A percentile compares a stretch with the other conserved stretches of the same genome.
Evolutionary conservation across 2,113 vertebrate species (phyloP).

Genomic region (Serilophus lunatus): DNA sequence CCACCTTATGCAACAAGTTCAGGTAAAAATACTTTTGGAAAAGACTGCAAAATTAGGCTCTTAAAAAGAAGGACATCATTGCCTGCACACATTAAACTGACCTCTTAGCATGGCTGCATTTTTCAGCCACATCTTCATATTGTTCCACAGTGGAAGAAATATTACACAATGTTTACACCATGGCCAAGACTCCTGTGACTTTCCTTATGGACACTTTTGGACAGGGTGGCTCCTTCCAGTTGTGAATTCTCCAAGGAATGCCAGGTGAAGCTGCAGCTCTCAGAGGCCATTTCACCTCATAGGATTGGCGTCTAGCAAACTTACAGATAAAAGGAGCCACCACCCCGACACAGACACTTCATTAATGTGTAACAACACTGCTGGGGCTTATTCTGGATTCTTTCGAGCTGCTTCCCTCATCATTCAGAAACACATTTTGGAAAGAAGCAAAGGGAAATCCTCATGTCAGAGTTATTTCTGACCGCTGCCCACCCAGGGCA

Average conservation of each 20-base stretch:
- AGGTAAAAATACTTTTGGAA: background rate
- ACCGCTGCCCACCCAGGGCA: accelerated
- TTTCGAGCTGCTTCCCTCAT: background rate
- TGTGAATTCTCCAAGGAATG: background rate
- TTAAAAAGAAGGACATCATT: background rate
- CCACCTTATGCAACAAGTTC: background rate
- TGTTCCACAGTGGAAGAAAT: background rate
- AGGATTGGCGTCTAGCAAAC: accelerated
- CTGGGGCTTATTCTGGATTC: background rate
- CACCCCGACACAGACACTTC: background rate
- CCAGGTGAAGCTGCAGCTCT: background rate
- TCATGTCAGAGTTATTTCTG: background rate
- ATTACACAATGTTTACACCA: accelerated
- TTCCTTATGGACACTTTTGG: accelerated
- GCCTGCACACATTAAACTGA: background rate
- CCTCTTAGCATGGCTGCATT: background rate
- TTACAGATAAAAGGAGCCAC: background rate
- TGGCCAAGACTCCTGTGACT: background rate
- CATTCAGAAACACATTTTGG: background rate
- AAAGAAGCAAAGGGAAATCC: background rate
- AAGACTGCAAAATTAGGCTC: background rate
- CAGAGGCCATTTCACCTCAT: accelerated
- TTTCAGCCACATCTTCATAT: accelerated
- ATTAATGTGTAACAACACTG: accelerated
- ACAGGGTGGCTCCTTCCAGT: background rate